Base-by-base conservation (phyloP, 2,888 invertebrate species). In the Anorthoa munda region DNA sequence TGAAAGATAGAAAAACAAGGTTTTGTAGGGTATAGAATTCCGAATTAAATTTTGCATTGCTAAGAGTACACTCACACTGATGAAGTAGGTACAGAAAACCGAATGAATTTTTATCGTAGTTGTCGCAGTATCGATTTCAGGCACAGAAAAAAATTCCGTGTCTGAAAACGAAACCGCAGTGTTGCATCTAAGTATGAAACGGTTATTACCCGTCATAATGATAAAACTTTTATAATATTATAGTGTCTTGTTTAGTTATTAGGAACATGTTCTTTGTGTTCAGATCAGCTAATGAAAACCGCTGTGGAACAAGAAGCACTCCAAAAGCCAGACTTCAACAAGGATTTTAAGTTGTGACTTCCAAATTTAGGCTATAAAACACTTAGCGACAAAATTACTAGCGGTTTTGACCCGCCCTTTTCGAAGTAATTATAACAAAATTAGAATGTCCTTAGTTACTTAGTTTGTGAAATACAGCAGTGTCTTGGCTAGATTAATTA, bases 401-500 rank as follows among this genome's bases (percentile, higher is more conserved):
- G 13, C 2, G 4, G 23, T 53, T 64, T 51, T 2, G 51, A 23
- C 17, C 7, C 13, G 5, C 11, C 50, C 59, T 1, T 4, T 51
- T 15, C 26, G 11, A 55, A 64, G 48, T 74, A 45, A 58, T 26
- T 45, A 66, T 26, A 17, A 45, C 1, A 21, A 66, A 58, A 67
- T 77, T 1, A 48, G 13, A 60, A 17, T 55, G 21, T 26, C 26
- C 3, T 21, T 12, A 64, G 51, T 23, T 12, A 18, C 18, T n/a
- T 23, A 12, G 21, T 66, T 15, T 17, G 46, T 58, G n/a, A 74
- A 74, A 31, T 59, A 53, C 23, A 53, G n/a, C 18, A 18, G 18
- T 45, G 17, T 67, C 23, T 53, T 21, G 18, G 15, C 7, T 50
- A 75, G 15, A 68, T 69, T 39, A 21, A 69, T 18, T 77, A 60